phyloP scores from a whole-genome alignment of 2,797 vertebrate genomes.

The Anas acuta region DNA sequence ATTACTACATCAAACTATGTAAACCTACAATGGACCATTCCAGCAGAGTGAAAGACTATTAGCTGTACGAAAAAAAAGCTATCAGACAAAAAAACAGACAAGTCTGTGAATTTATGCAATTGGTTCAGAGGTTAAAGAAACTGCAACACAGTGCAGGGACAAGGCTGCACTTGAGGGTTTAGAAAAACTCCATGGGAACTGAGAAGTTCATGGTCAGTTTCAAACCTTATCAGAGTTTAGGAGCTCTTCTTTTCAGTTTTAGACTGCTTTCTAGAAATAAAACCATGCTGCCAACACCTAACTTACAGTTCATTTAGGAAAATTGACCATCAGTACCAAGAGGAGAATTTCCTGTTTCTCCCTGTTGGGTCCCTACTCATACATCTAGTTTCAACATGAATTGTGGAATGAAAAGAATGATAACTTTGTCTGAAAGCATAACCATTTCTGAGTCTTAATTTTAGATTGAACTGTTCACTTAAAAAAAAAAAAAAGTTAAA shows the following conservation, averaged over 20 bases:
- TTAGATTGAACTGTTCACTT: background rate
- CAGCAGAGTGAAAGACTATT: slow-evolving; percentile 27
- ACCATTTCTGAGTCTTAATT: background rate
- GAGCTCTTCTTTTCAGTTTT: background rate
- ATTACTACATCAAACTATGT: slow-evolving; percentile 30
- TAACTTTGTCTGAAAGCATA: background rate
- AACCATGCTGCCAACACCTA: background rate
- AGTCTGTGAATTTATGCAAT: slow-evolving; percentile 4
- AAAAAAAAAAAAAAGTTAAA: background rate
- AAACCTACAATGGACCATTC: slow-evolving; percentile 8
- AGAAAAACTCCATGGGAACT: background rate
- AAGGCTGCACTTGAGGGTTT: background rate
- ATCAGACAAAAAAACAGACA: slow-evolving; percentile 13
- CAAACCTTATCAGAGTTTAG: background rate
- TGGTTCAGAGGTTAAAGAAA: background rate
- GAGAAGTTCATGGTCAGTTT: background rate
- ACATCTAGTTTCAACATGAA: background rate
- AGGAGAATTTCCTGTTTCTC: background rate
- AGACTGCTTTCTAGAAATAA: background rate
- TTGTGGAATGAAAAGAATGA: background rate
- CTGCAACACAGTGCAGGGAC: background rate
- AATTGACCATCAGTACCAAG: background rate
- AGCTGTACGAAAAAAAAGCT: slow-evolving; percentile 35
- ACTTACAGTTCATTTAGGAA: background rate
- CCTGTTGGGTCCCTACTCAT: background rate